phyloP scores from a whole-genome alignment of 2,113 vertebrate species.

The Phylloscopus whistleri region DNA sequence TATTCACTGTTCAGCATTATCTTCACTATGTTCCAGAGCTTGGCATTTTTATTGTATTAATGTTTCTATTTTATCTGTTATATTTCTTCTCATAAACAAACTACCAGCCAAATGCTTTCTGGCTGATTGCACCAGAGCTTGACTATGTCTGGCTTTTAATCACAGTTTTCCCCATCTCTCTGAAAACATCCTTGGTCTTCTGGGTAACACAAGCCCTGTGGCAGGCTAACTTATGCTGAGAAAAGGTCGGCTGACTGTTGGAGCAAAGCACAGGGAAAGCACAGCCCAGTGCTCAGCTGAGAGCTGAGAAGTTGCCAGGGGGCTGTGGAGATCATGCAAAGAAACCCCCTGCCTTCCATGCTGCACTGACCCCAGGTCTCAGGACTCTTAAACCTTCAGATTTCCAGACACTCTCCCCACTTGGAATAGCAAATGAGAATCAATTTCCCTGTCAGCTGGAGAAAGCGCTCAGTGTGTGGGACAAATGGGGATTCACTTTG shows the following conservation, averaged over 20 bases:
- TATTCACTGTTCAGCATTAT: background rate
- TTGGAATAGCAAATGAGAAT: background rate
- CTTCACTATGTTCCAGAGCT: background rate
- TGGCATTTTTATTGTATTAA: background rate
- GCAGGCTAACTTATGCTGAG: constrained; percentile 24
- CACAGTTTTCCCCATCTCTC: background rate
- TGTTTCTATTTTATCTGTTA: background rate
- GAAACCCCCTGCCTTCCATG: background rate
- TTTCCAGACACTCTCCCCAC: background rate
- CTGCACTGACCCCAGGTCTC: background rate
- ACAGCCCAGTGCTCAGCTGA: background rate
- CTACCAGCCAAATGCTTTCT: constrained; percentile 22
- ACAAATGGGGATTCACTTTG: background rate
- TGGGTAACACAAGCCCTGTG: constrained; percentile 38
- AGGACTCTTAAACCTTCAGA: background rate
- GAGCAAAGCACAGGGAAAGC: background rate
- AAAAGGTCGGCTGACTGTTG: background rate
- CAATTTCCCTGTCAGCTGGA: constrained; percentile 10
- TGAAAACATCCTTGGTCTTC: constrained; percentile 23
- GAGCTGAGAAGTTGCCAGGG: constrained; percentile 12
- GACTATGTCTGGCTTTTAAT: background rate
- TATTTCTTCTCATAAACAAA: constrained; percentile 17
- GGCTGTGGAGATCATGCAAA: background rate
- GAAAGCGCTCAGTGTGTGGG: background rate
- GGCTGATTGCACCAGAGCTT: background rate